Base-by-base conservation (phyloP, 1,140 invertebrate species). In the Littorina saxatilis region DNA sequence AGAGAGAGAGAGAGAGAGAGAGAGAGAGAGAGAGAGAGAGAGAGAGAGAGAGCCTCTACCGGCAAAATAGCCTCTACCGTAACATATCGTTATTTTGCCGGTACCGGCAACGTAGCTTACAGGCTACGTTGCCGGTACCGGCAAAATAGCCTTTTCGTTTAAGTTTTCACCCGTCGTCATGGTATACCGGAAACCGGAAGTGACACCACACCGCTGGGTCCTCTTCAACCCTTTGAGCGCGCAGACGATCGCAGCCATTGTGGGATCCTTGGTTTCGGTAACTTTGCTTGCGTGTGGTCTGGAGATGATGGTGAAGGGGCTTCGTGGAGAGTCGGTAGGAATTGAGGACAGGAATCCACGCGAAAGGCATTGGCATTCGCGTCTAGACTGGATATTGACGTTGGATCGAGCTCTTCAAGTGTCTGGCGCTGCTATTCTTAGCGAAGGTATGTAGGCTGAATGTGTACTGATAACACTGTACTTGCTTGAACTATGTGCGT, bases 111-210 rank as follows among this genome's bases (percentile, higher is more conserved):
- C n/a, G n/a, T n/a, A n/a, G n/a, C n/a, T n/a, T n/a, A n/a, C n/a
- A n/a, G n/a, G n/a, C n/a, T n/a, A n/a, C n/a, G n/a, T n/a, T n/a
- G n/a, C n/a, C n/a, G n/a, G n/a, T n/a, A n/a, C n/a, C n/a, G n/a
- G n/a, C n/a, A n/a, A n/a, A n/a, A n/a, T n/a, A n/a, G n/a, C n/a
- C n/a, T n/a, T n/a, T n/a, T n/a, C n/a, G n/a, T n/a, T n/a, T n/a
- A n/a, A 13, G 9, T 70, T 70, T 32, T 70, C 66, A 4, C 7
- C 7, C 66, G 27, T 35, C 3, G 66, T 39, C 23, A 37, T 70
- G 66, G 23, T 70, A 2, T 70, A 70, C 66, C 66, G 66, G 66
- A 35, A 37, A 39, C 66, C 66, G 29, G 66, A 37, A 39, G 29
- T 32, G 17, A 17, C 29, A 11, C 29, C 7, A 7, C 7, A 39